A percentile compares a stretch with the other conserved stretches of the same genome.
Conservation (phyloP, 64 coral and sea anemone genomes). For the Pocillopora verrucosa region DNA sequence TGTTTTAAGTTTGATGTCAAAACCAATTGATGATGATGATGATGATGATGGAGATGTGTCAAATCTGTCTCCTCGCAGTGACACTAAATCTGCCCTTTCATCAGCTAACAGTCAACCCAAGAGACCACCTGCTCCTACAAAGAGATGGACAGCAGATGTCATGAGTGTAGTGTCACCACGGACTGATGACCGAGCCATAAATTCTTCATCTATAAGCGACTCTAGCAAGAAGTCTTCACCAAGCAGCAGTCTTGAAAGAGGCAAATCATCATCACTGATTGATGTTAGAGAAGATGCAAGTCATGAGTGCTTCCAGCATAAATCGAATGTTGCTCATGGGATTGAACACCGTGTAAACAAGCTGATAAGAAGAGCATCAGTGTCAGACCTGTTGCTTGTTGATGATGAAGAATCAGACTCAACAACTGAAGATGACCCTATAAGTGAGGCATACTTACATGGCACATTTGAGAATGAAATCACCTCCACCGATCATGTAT, state of each 20-base stretch:
- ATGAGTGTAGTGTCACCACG: conserved; percentile 37
- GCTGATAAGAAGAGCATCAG: conserved; percentile 52
- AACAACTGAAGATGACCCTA: conserved; percentile 10
- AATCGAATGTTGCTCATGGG: conserved; percentile 77
- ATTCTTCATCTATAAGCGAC: conserved; percentile 24
- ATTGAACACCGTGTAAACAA: conserved; percentile 82
- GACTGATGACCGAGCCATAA: background rate
- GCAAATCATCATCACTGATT: conserved; percentile 60
- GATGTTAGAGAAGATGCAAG: conserved; percentile 38
- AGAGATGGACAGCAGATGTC: conserved; percentile 72
- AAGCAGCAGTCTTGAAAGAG: conserved; percentile 2
- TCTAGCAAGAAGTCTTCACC: conserved; percentile 12
- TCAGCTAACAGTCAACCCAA: background rate
- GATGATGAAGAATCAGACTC: conserved; percentile 41
- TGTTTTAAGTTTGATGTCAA: conserved; percentile 29
- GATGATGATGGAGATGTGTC: conserved; percentile 11
- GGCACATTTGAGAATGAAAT: conserved; percentile 17
- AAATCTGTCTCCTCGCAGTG: background rate
- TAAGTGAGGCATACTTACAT: background rate
- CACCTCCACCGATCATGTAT: background rate
- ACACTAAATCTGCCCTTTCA: background rate
- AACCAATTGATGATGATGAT: background rate
- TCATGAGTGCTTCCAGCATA: conserved; percentile 48
- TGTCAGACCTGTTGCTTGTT: conserved; percentile 30
- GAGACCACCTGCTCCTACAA: conserved; percentile 40